These are phyloP conservation scores for Cephus pulcher DNA, from an alignment of 2,888 invertebrate species.

Conservation along the genomic window DNA sequence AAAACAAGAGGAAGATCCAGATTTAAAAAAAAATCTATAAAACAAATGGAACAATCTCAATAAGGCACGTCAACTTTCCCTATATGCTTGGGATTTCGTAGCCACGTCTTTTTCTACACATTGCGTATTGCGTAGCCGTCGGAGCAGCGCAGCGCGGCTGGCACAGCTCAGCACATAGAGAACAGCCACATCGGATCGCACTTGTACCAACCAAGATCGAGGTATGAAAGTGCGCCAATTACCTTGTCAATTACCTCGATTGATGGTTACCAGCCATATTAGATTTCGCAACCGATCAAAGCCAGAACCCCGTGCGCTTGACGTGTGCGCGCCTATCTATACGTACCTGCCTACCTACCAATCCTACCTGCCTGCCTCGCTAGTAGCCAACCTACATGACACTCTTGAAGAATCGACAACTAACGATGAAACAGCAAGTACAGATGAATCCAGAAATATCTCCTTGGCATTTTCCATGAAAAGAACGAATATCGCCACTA, in stretches of 20 bases:
- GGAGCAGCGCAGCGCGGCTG: slow-evolving; percentile 10
- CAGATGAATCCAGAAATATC: no score
- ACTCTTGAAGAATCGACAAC: no score
- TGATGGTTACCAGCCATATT: slow-evolving; percentile 54
- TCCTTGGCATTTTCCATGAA: no score
- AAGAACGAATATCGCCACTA: no score
- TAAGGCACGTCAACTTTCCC: slow-evolving; percentile 44
- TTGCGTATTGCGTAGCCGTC: slow-evolving; percentile 21
- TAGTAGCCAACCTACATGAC: no score
- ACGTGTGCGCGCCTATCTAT: background rate
- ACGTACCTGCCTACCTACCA: no score
- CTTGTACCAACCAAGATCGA: background rate
- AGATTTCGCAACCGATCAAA: slow-evolving; percentile 48
- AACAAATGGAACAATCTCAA: slow-evolving; percentile 1
- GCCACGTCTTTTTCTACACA: slow-evolving; percentile 36
- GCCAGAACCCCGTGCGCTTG: background rate
- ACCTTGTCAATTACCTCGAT: slow-evolving; percentile 57
- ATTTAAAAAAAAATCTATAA: slow-evolving; percentile 7
- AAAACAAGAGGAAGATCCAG: no score
- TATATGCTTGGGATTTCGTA: slow-evolving; percentile 44
- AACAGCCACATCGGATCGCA: no score
- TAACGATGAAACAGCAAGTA: no score
- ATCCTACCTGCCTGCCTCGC: no score
- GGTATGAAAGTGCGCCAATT: slow-evolving; percentile 53
- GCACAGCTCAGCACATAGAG: slow-evolving; percentile 21